Base-by-base conservation (phyloP, 2,113 vertebrate species). In the Engraulis encrasicolus region DNA sequence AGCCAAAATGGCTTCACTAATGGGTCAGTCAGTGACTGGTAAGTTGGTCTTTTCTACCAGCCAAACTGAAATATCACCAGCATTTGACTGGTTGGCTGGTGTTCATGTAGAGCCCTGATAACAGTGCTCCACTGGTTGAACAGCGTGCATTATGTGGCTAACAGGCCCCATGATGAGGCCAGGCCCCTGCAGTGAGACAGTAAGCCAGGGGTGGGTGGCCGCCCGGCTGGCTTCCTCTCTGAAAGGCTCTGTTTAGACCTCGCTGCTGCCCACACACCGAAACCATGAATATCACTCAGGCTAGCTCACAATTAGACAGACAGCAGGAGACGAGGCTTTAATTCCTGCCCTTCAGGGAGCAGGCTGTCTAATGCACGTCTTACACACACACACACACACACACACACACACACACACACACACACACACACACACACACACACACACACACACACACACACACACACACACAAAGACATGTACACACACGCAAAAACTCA, bases 271-370 rank as follows among this genome's bases (percentile, higher is more conserved):
- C 66, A 74, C 66, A 34, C 15, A 14, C 66, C 15, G 5, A 66
- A 66, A 66, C 27, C 23, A 23, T 9, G n/a, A 74, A 5, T 34
- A 74, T 74, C 66, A 74, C 31, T 74, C 66, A 74, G 12, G 66
- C 66, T 34, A 31, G 66, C 34, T 74, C 66, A 74, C 66, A 36
- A 74, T 74, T 74, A 74, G 27, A 34, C 66, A 34, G 66, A 34
- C 66, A 74, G 66, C 66, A 34, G 31, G 66, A 74, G 66, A 31
- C 66, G 34, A 74, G 66, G 66, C 27, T 36, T 74, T 74, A 74
- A 74, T 74, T 74, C 66, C 23, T 34, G 66, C 11, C 9, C 66
- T 34, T 27, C 31, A 17, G 66, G 66, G 66, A 74, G 23, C 66
- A 27, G 31, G 66, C 12, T 2, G 66, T 74, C 66, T 31, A 27